Conservation (phyloP, 2,113 vertebrate species). For the Edolisoma coerulescens region DNA sequence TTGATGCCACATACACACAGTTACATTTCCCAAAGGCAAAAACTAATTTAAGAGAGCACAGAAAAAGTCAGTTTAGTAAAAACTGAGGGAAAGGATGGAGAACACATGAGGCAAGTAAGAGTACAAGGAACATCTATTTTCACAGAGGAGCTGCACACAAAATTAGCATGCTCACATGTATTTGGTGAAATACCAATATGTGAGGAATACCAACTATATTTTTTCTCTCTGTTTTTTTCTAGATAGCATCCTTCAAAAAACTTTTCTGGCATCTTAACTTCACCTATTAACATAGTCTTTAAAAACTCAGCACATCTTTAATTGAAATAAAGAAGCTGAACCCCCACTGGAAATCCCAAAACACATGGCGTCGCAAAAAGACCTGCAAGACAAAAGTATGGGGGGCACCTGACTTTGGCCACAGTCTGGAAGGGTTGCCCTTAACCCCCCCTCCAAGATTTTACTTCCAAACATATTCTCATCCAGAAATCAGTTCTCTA, state of each 20-base stretch:
- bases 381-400: background rate
- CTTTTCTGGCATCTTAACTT: background rate
- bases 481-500: background rate
- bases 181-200: background rate
- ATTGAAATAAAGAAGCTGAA: background rate
- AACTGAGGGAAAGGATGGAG: background rate
- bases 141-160: background rate
- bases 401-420: background rate
- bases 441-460: background rate
- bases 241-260: background rate
- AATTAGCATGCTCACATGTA: background rate
- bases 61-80: background rate
- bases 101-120: background rate
- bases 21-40: background rate
- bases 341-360: background rate
- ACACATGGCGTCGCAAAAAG: fast-evolving
- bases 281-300: background rate
- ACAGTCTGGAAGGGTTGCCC: background rate
- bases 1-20: background rate
- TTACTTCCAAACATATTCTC: background rate
- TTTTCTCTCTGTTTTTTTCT: background rate
- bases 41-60: background rate
- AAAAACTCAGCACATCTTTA: background rate
- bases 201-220: background rate
- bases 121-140: background rate